Conservation (phyloP, 1,140 invertebrate species). For the Drosophila guanche region DNA sequence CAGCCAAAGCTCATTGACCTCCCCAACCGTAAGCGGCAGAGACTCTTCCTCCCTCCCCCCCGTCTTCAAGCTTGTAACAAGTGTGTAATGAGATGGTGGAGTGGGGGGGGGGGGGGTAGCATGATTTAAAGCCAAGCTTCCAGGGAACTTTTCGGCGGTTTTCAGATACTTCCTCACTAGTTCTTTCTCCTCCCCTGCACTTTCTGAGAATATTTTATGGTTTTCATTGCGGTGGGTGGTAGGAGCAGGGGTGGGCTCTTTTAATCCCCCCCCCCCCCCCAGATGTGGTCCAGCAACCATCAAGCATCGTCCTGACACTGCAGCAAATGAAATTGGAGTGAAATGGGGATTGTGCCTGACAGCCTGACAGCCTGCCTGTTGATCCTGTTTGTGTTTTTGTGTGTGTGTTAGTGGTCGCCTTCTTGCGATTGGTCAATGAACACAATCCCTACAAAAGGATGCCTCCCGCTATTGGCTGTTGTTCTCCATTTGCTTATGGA, state of each 20-base stretch:
- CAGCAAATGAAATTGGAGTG: conserved; percentile 19
- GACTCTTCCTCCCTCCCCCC: conserved; percentile 5
- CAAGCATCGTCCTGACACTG: conserved; percentile 4
- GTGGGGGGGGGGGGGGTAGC: background rate
- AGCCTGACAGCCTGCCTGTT: too few relatives aligned
- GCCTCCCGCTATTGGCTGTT: conserved; percentile 51
- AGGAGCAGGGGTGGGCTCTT: conserved; percentile 6
- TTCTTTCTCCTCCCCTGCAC: background rate
- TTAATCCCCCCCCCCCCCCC: conserved; percentile 23
- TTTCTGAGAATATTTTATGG: background rate
- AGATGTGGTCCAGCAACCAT: conserved; percentile 18
- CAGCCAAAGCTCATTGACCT: conserved; percentile 81
- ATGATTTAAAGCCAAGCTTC: conserved; percentile 37
- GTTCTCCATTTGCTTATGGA: conserved; percentile 1
- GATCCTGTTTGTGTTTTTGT: conserved; percentile 49
- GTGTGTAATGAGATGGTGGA: conserved; percentile 62
- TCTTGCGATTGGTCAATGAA: conserved; percentile 45
- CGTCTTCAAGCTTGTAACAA: conserved; percentile 55
- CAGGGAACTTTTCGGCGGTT: conserved; percentile 27
- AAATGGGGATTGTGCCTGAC: conserved; percentile 9
- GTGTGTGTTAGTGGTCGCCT: background rate
- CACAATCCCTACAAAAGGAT: conserved; percentile 28
- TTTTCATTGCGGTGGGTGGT: background rate
- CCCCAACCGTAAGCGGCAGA: conserved; percentile 36
- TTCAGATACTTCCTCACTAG: conserved; percentile 17